A percentile compares a stretch with the other conserved stretches of the same genome.
These are phyloP conservation scores for Osmerus mordax DNA, from an alignment of 2,113 vertebrate species.

Conservation along the genomic window DNA sequence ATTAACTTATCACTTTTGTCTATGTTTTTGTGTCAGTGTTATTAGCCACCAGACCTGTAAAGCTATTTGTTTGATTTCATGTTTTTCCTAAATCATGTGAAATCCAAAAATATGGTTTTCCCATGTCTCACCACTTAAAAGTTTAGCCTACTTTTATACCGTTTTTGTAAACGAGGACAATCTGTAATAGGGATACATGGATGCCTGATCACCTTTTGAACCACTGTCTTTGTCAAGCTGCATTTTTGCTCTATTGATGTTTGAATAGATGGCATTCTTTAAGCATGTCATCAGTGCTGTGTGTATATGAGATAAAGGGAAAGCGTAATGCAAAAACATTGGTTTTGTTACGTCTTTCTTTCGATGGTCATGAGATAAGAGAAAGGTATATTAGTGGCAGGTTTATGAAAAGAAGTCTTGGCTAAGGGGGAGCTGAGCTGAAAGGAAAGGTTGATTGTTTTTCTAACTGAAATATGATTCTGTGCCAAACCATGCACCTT, in stretches of 20 bases:
- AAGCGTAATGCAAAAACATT: background rate
- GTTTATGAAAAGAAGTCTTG: constrained; percentile 40
- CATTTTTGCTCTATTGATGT: constrained; percentile 48
- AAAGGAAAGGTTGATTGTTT: constrained; percentile 64
- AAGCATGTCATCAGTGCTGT: constrained; percentile 39
- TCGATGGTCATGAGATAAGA: constrained; percentile 23
- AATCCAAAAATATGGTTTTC: no score
- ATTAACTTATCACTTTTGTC: constrained; percentile 71
- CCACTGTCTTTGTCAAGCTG: constrained; percentile 47
- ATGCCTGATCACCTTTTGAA: constrained; percentile 23
- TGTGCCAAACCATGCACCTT: constrained; percentile 40
- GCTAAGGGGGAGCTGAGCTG: constrained; percentile 41
- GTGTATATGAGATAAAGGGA: constrained; percentile 7
- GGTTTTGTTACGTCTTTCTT: constrained; percentile 37
- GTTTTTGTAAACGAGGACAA: no score
- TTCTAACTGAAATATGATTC: constrained; percentile 68
- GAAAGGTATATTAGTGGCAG: constrained; percentile 38
- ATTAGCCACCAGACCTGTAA: background rate
- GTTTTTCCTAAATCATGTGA: no score
- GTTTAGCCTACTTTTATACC: no score
- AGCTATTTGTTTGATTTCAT: no score
- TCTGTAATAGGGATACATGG: constrained; percentile 11
- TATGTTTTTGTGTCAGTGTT: background rate
- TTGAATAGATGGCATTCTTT: constrained; percentile 64
- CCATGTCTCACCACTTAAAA: no score